Evolutionary conservation across 2,888 invertebrate genomes (phyloP), one percentile per base, ranked within the genome.

Genomic region (Tuta absoluta): DNA sequence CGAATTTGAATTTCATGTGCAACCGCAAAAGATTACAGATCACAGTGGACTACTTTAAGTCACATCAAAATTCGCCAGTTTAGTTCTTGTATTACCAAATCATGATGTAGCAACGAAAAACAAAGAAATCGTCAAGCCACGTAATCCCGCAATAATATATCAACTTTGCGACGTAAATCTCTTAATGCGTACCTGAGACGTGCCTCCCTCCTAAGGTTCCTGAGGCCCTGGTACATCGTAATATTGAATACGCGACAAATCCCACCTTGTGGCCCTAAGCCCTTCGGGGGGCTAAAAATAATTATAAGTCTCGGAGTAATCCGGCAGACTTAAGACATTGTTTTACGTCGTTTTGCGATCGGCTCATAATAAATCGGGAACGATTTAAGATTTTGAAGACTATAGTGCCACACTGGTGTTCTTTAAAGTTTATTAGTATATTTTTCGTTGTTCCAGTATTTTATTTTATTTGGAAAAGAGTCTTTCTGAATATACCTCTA

Each of bases 161-260:
- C 45, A 51, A 45, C 59, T 65, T 59, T 63, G 75, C 75, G 74
- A 74, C 74, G 72, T 75, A 82, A 83, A 84, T 81, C 83, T 81
- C 75, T 79, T 83, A 85, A 84, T 80, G 69, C 76, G 65, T 78
- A 83, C 84, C 82, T 82, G 84, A 75, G 81, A 79, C 81, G 80
- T 74, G 80, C 69, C 66, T 66, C 71, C 71, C 33, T 33, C 33
- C 33, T 33, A 10, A 33, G 33, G 33, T 10, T 68, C 72, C 72
- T 76, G 76, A 77, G 82, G 41, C 41, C 45, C 41, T 60, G 45
- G 45, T 24, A 60, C 60, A 49, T 61, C 45, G 89, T 89, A 87
- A 90, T 91, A 91, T 91, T 89, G 88, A 88, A 88, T 88, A 89
- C 82, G 79, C 76, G 76, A 83, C 87, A 87, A 89, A 91, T 88